These are phyloP conservation scores for Dolichopus griseipennis DNA, from an alignment of 2,888 invertebrate species.

Conservation along the genomic window DNA sequence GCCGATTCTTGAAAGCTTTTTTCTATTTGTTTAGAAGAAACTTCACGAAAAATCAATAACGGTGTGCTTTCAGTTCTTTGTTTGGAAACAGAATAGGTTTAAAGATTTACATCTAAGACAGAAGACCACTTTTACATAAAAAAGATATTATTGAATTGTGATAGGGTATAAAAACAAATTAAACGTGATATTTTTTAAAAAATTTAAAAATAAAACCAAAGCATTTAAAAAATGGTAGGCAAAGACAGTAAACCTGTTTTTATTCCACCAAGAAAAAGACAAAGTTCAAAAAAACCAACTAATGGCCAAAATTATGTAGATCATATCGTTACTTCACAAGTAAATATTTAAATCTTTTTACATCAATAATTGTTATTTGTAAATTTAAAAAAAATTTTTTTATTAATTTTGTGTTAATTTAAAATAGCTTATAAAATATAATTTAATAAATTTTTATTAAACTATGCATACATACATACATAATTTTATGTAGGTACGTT, in stretches of 20 bases:
- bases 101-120: not conserved
- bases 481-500: conserved; percentile 4
- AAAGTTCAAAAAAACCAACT: conserved; percentile 48
- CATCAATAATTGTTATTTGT: no score
- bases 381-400: no score
- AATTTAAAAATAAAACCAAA: conserved; percentile 7
- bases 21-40: no score
- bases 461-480: not conserved
- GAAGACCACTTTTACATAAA: not conserved
- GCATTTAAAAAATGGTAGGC: conserved; percentile 31
- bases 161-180: not conserved
- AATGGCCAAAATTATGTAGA: conserved; percentile 51
- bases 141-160: not conserved
- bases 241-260: conserved; percentile 47
- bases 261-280: conserved; percentile 52
- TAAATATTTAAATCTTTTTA: conserved; percentile 27
- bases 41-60: not conserved
- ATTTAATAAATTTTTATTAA: not conserved
- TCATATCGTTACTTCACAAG: conserved; percentile 55
- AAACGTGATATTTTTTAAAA: conserved; percentile 7
- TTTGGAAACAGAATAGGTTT: not conserved
- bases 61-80: conserved; percentile 3
- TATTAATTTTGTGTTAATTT: no score
- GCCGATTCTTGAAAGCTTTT: no score
- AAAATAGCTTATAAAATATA: no score